A percentile compares a stretch with the other conserved stretches of the same genome.
phyloP scores from a whole-genome alignment of 2,113 vertebrate species.

The Spilogale gracilis region DNA sequence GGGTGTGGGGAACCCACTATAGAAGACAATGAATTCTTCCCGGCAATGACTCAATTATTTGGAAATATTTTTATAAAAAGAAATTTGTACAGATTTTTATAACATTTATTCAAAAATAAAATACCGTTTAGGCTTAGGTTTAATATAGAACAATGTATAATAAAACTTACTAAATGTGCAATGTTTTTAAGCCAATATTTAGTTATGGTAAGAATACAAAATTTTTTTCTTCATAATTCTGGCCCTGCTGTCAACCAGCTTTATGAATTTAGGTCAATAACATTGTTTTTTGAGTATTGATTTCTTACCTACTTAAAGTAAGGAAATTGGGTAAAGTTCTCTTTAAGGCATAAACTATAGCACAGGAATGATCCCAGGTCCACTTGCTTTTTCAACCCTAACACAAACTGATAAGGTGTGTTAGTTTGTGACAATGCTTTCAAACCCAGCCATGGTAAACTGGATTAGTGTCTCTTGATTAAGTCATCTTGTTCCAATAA shows the following conservation, averaged over 20 bases:
- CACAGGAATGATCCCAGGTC: not conserved
- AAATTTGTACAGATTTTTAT: not conserved
- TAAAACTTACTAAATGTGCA: not conserved
- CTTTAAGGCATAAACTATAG: not conserved
- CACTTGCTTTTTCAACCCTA: not conserved
- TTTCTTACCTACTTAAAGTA: constrained; percentile 1
- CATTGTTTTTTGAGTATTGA: not conserved
- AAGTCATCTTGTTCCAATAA: constrained; percentile 72
- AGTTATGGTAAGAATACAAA: not conserved
- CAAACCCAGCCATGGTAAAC: not conserved
- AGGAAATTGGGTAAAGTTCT: not conserved
- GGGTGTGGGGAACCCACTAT: not conserved
- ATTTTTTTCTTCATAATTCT: constrained; percentile 11
- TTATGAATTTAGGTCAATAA: not conserved
- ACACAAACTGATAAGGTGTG: not conserved
- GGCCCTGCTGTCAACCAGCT: not conserved
- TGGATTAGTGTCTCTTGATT: constrained; percentile 59
- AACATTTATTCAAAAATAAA: not conserved
- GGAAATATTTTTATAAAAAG: not conserved
- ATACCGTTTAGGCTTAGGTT: not conserved
- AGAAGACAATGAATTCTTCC: not conserved
- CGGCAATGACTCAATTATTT: not conserved
- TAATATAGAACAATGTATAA: not conserved
- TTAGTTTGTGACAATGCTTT: not conserved
- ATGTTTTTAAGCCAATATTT: not conserved